Evolutionary conservation across 1,140 invertebrate species (phyloP).

Genomic region (Euwallacea fornicatus): DNA sequence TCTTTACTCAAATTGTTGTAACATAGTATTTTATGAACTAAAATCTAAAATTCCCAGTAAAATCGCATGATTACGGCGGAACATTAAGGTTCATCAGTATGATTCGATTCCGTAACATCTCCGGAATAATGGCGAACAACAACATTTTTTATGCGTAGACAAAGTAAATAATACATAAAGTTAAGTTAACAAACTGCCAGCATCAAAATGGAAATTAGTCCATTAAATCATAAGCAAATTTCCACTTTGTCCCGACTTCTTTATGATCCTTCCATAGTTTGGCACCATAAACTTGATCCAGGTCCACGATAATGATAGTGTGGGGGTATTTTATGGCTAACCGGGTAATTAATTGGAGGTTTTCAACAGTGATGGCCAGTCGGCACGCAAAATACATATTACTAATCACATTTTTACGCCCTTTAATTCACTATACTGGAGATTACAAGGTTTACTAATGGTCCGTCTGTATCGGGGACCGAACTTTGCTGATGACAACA

Average conservation of each 20-base stretch:
- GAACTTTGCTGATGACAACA: not conserved
- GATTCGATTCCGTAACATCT: too few relatives aligned
- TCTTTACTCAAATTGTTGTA: too few relatives aligned
- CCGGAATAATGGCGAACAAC: too few relatives aligned
- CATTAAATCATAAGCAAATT: constrained; percentile 16
- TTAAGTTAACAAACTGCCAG: too few relatives aligned
- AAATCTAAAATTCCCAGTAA: too few relatives aligned
- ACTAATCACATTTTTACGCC: constrained; percentile 19
- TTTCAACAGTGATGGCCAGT: constrained; percentile 18
- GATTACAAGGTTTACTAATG: constrained; percentile 5
- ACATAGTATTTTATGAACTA: too few relatives aligned
- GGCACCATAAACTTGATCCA: constrained; percentile 17
- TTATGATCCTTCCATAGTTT: constrained; percentile 16
- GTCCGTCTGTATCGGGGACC: not conserved
- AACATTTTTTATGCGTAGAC: too few relatives aligned
- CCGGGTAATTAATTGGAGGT: constrained; percentile 35
- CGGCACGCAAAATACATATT: constrained; percentile 26
- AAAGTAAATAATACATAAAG: too few relatives aligned
- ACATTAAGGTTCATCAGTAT: too few relatives aligned
- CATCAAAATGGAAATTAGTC: not conserved
- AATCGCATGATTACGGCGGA: too few relatives aligned
- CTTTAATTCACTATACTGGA: constrained; percentile 11
- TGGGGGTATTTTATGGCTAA: constrained; percentile 38
- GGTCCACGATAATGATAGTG: constrained; percentile 28
- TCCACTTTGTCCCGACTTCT: constrained; percentile 15